Evolutionary conservation across 2,888 invertebrate species (phyloP).

Genomic region (Eulithis prunata): DNA sequence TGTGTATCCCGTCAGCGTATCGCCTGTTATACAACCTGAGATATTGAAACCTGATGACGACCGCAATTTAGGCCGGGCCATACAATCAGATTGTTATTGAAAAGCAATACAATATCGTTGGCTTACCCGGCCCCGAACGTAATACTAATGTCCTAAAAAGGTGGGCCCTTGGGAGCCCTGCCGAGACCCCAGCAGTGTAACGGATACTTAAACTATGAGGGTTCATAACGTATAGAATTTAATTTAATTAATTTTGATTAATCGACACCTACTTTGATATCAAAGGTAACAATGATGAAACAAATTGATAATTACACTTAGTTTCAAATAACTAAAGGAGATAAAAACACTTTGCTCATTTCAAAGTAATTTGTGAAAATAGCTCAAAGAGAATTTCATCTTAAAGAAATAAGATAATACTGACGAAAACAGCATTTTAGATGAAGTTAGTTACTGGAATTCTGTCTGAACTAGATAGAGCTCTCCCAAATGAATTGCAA

Average conservation of each 20-base stretch:
- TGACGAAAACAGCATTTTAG: constrained; percentile 8
- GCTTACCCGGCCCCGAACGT: constrained; percentile 12
- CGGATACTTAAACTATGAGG: constrained; percentile 23
- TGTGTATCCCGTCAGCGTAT: constrained; percentile 4
- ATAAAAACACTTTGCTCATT: background rate
- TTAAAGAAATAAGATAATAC: background rate
- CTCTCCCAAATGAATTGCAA: constrained; percentile 15
- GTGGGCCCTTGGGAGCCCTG: constrained; percentile 26
- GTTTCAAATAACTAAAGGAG: background rate
- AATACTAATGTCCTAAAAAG: constrained; percentile 22
- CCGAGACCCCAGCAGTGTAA: constrained; percentile 18
- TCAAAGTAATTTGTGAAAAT: constrained; percentile 6
- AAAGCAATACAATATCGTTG: constrained; percentile 25
- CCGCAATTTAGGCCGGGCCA: constrained; percentile 17
- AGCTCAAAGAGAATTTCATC: constrained; percentile 6
- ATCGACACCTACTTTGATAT: constrained; percentile 2
- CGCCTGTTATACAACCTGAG: constrained; percentile 13
- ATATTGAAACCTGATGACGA: constrained; percentile 18
- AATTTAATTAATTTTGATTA: constrained; percentile 23
- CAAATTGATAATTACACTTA: constrained; percentile 1
- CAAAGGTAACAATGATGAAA: constrained; percentile 2
- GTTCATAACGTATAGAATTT: constrained; percentile 24
- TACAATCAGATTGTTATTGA: constrained; percentile 32
- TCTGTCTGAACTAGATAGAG: background rate
- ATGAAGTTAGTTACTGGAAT: constrained; percentile 5